Evolutionary conservation across 2,797 vertebrate genomes (phyloP).

Genomic region (Cephalopachus bancanus): DNA sequence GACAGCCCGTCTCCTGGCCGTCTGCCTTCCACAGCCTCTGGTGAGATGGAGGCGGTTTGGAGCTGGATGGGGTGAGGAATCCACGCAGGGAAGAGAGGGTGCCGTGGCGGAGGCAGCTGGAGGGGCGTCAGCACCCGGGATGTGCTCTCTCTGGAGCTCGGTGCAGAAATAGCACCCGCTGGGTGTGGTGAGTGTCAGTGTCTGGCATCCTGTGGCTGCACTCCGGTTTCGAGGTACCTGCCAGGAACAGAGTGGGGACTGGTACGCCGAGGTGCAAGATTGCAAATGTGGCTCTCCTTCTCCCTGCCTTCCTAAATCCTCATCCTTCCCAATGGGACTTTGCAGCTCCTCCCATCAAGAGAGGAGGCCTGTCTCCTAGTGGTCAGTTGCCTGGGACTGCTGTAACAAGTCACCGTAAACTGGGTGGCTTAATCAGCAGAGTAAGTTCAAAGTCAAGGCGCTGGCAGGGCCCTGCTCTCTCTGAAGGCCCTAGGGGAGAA

Average conservation of each 20-base stretch:
- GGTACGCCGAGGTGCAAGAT: slow-evolving; percentile 51
- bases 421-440: neutral
- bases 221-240: neutral
- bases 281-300: neutral
- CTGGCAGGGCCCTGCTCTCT: rapidly evolving
- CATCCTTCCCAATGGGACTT: neutral
- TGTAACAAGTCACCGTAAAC: too few species aligned
- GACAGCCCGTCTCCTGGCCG: rapidly evolving
- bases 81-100: neutral
- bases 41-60: neutral
- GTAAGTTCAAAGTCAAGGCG: neutral
- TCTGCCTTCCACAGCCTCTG: neutral
- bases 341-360: neutral
- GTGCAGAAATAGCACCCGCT: slow-evolving; percentile 19
- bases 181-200: neutral
- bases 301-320: neutral
- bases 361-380: neutral
- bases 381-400: neutral
- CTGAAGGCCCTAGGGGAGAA: neutral
- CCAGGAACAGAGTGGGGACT: slow-evolving; percentile 54
- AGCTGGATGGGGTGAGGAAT: neutral
- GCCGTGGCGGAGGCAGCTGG: slow-evolving; percentile 25
- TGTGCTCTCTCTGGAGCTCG: neutral
- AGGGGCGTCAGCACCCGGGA: neutral
- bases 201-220: slow-evolving; percentile 36